Conservation (phyloP, 2,888 invertebrate genomes). For the Tiliacea citrago region DNA sequence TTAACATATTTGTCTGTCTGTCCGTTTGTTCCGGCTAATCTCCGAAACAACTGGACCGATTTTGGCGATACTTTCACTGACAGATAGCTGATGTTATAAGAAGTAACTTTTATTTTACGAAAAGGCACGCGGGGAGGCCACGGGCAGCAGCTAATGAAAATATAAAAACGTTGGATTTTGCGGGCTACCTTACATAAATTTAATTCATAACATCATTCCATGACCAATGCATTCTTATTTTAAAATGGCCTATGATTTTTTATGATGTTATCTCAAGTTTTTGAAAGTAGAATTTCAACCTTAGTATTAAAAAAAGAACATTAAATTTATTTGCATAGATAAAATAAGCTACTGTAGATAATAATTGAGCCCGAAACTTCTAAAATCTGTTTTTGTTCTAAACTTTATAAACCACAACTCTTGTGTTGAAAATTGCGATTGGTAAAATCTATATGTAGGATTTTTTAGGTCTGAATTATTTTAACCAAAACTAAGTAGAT, state of each 20-base stretch:
- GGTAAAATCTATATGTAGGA: background rate
- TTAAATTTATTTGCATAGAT: background rate
- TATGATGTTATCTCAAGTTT: background rate
- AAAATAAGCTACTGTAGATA: background rate
- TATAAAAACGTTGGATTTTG: no score
- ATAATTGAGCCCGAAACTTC: background rate
- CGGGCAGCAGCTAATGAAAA: no score
- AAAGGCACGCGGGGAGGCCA: no score
- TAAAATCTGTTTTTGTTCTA: background rate
- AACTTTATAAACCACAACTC: background rate
- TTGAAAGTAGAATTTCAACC: background rate
- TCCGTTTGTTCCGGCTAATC: no score
- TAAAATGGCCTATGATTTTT: conserved; percentile 14
- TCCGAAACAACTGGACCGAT: no score
- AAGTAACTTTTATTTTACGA: no score
- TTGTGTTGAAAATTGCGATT: background rate
- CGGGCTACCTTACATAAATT: no score
- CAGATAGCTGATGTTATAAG: no score
- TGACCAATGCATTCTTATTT: conserved; percentile 14
- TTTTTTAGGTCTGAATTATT: background rate
- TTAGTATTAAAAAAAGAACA: background rate
- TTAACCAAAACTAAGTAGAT: background rate
- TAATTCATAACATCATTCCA: no score
- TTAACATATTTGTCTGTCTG: no score
- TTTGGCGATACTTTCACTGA: no score